phyloP scores from a whole-genome alignment of 2,113 vertebrate species.

The Pipra filicauda region DNA sequence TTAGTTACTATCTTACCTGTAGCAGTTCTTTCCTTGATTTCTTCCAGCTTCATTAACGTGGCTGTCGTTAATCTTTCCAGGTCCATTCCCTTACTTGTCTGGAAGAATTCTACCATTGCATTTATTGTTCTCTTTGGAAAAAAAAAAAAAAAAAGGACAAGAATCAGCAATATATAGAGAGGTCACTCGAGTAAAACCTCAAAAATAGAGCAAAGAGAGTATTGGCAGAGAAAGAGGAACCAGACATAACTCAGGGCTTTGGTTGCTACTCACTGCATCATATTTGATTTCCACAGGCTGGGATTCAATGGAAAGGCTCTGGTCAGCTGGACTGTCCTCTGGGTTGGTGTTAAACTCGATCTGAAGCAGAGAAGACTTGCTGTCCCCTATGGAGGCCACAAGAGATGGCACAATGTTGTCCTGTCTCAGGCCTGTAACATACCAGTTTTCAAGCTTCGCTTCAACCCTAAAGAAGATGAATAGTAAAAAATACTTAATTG shows the following conservation, averaged over 20 bases:
- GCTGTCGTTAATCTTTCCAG: conserved; percentile 90
- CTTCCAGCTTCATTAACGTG: conserved; percentile 92
- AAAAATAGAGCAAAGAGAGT: not conserved
- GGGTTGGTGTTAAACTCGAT: conserved; percentile 89
- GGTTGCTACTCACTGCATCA: conserved; percentile 84
- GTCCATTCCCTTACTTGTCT: conserved; percentile 84
- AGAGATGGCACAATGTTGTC: conserved; percentile 84
- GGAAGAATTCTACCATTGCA: conserved; percentile 89
- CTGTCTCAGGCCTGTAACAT: conserved; percentile 88
- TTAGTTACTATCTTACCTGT: conserved; percentile 73
- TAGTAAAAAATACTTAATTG: not conserved
- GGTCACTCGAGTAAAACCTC: not conserved
- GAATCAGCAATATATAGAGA: not conserved
- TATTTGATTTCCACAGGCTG: conserved; percentile 96
- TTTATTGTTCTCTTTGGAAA: conserved; percentile 86
- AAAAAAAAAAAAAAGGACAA: not conserved
- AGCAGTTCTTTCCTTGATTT: conserved; percentile 95
- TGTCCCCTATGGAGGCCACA: conserved; percentile 86
- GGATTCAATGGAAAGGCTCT: conserved; percentile 84
- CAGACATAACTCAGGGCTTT: not conserved
- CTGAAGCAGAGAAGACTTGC: conserved; percentile 83
- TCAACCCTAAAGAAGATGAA: conserved; percentile 79
- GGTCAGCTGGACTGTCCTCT: conserved; percentile 81
- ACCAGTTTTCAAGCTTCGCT: conserved; percentile 90
- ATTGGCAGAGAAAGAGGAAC: not conserved